phyloP scores from a whole-genome alignment of 2,113 vertebrate species.

The Dicrurus megarhynchus region DNA sequence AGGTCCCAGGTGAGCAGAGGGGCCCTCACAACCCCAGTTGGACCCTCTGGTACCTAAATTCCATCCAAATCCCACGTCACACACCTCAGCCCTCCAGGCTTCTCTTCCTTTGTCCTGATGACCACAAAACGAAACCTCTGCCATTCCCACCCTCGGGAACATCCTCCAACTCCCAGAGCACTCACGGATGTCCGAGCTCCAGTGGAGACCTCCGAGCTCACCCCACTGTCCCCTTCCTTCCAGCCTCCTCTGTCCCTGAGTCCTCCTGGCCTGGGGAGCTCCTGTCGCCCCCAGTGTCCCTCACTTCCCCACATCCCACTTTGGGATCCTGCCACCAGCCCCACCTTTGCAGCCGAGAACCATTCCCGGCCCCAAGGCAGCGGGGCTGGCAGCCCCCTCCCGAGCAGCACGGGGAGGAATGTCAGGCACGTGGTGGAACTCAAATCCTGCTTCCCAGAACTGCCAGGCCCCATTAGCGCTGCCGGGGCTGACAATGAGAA shows the following conservation, averaged over 20 bases:
- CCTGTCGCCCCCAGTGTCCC: not conserved
- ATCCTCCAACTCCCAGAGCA: not conserved
- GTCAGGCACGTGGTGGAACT: not conserved
- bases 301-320: not conserved
- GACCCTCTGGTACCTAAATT: not conserved
- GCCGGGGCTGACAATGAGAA: not conserved
- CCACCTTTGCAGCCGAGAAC: not conserved
- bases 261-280: not conserved
- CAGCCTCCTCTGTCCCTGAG: not conserved
- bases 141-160: not conserved
- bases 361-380: not conserved
- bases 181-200: not conserved
- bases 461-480: not conserved
- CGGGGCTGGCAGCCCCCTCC: not conserved
- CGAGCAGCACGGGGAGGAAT: not conserved
- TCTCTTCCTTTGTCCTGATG: not conserved
- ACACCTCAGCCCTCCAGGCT: not conserved
- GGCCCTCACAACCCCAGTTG: not conserved
- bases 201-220: not conserved
- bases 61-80: not conserved
- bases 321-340: not conserved
- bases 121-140: not conserved
- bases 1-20: not conserved
- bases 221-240: not conserved
- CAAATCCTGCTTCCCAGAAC: constrained; percentile 16